Conservation (phyloP, 2,888 invertebrate genomes). For the Neria commutata region DNA sequence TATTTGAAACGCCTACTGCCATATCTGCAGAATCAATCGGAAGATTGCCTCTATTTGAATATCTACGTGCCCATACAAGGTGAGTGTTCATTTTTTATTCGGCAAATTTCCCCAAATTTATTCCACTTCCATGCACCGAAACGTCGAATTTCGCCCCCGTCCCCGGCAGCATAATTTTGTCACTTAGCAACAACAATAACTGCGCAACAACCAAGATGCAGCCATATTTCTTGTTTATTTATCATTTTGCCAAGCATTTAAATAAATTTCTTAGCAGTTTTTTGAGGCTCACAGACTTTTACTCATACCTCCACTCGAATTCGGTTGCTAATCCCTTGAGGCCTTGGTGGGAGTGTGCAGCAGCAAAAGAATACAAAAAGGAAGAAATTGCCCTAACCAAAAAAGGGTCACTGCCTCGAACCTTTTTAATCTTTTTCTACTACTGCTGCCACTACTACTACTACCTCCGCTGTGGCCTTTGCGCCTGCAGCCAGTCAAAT, state of each 20-base stretch:
- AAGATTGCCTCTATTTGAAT: constrained; percentile 96
- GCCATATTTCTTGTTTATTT: constrained; percentile 46
- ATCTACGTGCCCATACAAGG: constrained; percentile 96
- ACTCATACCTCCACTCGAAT: background rate
- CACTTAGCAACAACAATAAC: background rate
- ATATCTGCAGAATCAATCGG: constrained; percentile 88
- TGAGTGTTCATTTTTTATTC: constrained; percentile 65
- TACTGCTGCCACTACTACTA: no score
- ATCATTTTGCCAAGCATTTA: constrained; percentile 54
- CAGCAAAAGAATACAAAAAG: constrained; percentile 11
- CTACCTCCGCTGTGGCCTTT: no score
- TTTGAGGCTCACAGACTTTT: constrained; percentile 7
- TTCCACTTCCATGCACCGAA: background rate
- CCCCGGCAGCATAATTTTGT: background rate
- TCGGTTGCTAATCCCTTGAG: constrained; percentile 39
- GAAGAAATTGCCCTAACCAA: no score
- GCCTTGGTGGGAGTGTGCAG: constrained; percentile 26
- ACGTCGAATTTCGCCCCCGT: background rate
- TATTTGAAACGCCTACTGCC: constrained; percentile 87
- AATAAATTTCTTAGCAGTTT: constrained; percentile 48
- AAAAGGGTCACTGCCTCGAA: background rate
- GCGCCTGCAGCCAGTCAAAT: constrained; percentile 32
- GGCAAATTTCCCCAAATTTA: background rate
- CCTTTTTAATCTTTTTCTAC: constrained; percentile 17
- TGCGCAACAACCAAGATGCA: background rate